Evolutionary conservation across 2,113 vertebrate genomes (phyloP), one percentile per base, ranked within the genome.

Genomic region (Barbus barbus): DNA sequence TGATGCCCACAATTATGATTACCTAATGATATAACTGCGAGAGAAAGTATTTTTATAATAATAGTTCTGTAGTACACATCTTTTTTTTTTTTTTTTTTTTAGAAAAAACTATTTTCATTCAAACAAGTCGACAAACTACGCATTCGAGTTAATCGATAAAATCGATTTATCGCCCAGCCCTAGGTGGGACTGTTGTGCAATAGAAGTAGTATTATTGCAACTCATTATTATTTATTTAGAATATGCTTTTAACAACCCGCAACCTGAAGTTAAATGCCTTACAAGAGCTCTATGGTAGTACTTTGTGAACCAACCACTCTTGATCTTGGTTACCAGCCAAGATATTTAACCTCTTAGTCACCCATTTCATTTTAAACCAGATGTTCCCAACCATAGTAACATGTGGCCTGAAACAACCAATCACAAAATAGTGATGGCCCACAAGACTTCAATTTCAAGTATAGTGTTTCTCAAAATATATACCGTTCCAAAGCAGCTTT

Each of bases 171-270:
- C n/a, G n/a, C n/a, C n/a, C n/a, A n/a, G n/a, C n/a, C n/a, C n/a
- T n/a, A n/a, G 26, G 20, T 58, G 53, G 22, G 13, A 26, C 4
- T 16, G 20, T 38, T 38, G 3, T 16, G 12, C 53, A 78, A 41
- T 18, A 41, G n/a, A 18, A 60, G 33, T 9, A 18, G n/a, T 78
- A 41, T 41, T 60, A 61, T 38, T 41, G 11, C 28, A 77, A n/a
- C 20, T 31, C 74, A 77, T 77, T 77, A 76, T 58, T 38, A 7
- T 60, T 78, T 5, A 78, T 78, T 14, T 60, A 14, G 51, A 6
- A 58, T 20, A 38, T 77, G 28, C 28, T 31, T 78, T 78, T 41
- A 60, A 22, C 20, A n/a, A 58, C 31, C 20, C 18, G 2, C 26
- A 36, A n/a, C 22, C 8, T 36, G 8, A 33, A 16, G 73, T 76